Percentiles rank a stretch among this genome's conserved stretches.
Conservation (phyloP, 35 echinoderm and acorn worm genomes). For the Patiria miniata region DNA sequence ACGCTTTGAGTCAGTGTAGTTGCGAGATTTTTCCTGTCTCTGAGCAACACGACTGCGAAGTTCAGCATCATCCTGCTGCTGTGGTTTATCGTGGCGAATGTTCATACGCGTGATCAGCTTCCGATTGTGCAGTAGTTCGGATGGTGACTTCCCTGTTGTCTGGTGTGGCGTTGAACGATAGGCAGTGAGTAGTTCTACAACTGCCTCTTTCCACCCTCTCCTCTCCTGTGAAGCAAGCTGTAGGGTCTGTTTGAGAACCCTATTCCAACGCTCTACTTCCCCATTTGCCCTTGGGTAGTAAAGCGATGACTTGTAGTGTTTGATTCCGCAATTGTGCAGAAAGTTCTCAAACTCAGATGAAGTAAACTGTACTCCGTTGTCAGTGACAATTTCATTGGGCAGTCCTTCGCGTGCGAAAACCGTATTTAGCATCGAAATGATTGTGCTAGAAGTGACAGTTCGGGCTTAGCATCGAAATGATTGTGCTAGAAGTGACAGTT, state of each 20-base stretch:
- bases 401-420: slow-evolving; percentile 62
- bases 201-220: slow-evolving; percentile 51
- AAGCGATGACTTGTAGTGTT: slow-evolving; percentile 48
- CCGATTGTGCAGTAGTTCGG: slow-evolving; percentile 55
- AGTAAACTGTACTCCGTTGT: slow-evolving; percentile 73
- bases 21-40: not conserved
- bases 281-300: slow-evolving; percentile 68
- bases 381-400: slow-evolving; percentile 51
- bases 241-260: slow-evolving; percentile 3
- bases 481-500: slow-evolving; percentile 41
- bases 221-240: not conserved
- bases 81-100: not conserved
- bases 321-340: slow-evolving; percentile 40
- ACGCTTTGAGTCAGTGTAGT: not conserved
- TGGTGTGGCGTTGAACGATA: slow-evolving; percentile 69
- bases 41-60: slow-evolving; percentile 29
- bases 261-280: slow-evolving; percentile 52
- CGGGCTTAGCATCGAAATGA: slow-evolving; percentile 39
- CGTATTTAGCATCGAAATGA: slow-evolving; percentile 40
- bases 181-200: slow-evolving; percentile 42
- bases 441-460: slow-evolving; percentile 41
- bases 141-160: slow-evolving; percentile 58
- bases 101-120: slow-evolving; percentile 46
- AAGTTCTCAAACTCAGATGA: slow-evolving; percentile 58
- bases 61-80: not conserved